Base-by-base conservation (phyloP, 2,888 invertebrate species). In the Morpho helenor region DNA sequence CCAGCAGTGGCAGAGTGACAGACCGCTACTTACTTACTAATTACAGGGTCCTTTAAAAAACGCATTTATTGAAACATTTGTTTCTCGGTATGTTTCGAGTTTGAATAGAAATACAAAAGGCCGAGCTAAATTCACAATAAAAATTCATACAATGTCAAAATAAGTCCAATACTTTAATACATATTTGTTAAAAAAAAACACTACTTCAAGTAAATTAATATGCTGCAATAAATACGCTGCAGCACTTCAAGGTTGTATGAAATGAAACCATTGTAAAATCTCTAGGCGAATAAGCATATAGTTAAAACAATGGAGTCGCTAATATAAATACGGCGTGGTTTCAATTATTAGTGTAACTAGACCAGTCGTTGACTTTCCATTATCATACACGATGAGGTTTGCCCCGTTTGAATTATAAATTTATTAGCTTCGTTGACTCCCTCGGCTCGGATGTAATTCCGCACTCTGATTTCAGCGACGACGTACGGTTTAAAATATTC, bases 301-400 rank as follows among this genome's bases (percentile, higher is more conserved):
- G 64, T 66, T 65, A 61, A 63, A 58, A 64, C 59, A 70, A 66
- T 62, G 59, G 62, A 60, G 56, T 23, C 50, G 53, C 62, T 55
- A 59, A 61, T 65, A 64, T 66, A 67, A 65, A 66, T 67, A 65
- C 61, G 65, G 47, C 60, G 64, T 66, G 68, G 68, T 67, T 73
- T 70, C 66, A 69, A 74, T 73, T 72, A 74, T 73, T 74, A 74
- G 67, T 70, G 62, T 68, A 73, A 74, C 71, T 72, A 69, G 71
- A 69, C 71, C 68, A 75, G 69, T 71, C 70, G 77, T 78, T 76
- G 75, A 77, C 75, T 79, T 79, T 78, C 73, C 76, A 84, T 85
- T 84, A 84, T 80, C 79, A 84, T 82, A 84, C 69, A 65, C 66
- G 74, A 84, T 84, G 84, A 84, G 79, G 68, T 74, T 72, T 66